Evolutionary conservation across 2,113 vertebrate genomes (phyloP), one percentile per base, ranked within the genome.

Genomic region (Trematocara macrostoma): DNA sequence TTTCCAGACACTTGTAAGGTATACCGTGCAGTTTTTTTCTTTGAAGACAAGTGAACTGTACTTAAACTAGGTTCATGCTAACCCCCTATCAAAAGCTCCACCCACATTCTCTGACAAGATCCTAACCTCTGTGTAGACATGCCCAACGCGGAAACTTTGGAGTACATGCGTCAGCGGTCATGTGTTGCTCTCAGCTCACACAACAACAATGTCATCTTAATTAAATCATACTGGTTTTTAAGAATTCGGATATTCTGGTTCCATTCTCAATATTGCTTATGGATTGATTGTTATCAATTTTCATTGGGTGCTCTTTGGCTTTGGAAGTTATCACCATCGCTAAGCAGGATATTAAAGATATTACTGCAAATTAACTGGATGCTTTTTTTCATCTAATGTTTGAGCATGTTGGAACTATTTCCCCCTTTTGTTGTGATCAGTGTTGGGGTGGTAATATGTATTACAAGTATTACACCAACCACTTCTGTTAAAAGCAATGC

Each of bases 111-210:
- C 45, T 76, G 26, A 12, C 71, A 51, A n/a, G 45, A 51, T 76
- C 69, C 71, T 51, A 34, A 76, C 45, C 45, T 29, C 26, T 51
- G 71, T 76, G 10, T 51, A 51, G 71, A 49, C 71, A 31, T 0
- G 26, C 15, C 71, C 6, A 76, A 6, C n/a, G 45, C 45, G n/a
- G 23, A 47, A 47, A 47, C 8, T 47, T 42, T 42, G 12, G 7
- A 29, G 69, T 49, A 8, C 15, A 31, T 6, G 2, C 1, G 1
- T 31, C 9, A 26, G 23, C 2, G 40, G 40, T 20, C n/a, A 23
- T 47, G 40, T 0, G 0, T 7, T 47, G 12, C 40, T 47, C 0
- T 74, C 67, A 29, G 40, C 8, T 47, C 40, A 74, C 40, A 26
- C 40, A 74, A 26, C 20, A 71, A 47, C 14, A 47, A 11, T 4